A percentile compares a stretch with the other conserved stretches of the same genome.
Evolutionary conservation across 2,888 invertebrate species (phyloP).

Genomic region (Rhaphigaster nebulosa): DNA sequence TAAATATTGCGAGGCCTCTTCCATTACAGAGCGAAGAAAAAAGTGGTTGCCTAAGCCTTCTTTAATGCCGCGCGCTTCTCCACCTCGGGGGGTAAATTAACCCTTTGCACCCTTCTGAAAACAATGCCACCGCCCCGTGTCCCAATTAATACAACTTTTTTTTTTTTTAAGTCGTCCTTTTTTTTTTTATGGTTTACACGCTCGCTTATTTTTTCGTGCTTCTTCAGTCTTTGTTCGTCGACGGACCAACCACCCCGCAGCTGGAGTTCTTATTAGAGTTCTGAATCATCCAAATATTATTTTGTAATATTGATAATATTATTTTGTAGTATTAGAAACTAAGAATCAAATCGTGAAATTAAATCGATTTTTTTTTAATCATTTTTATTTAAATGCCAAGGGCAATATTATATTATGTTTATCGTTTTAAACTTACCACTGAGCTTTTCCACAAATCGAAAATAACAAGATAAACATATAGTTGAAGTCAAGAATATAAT

Average conservation of each 20-base stretch:
- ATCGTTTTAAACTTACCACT: too few species aligned
- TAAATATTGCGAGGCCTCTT: neutral
- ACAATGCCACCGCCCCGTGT: neutral
- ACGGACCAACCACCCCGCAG: neutral
- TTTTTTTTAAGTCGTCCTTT: slow-evolving; percentile 26
- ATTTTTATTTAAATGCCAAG: too few species aligned
- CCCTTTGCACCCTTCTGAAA: neutral
- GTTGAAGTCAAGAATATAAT: too few species aligned
- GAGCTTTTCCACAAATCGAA: too few species aligned
- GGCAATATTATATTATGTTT: too few species aligned
- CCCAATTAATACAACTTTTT: slow-evolving; percentile 47
- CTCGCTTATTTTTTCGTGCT: neutral
- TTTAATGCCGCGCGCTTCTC: neutral
- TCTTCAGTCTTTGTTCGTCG: neutral
- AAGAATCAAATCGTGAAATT: too few species aligned
- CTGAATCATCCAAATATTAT: too few species aligned
- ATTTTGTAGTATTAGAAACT: too few species aligned
- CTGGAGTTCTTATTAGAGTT: neutral
- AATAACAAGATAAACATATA: too few species aligned
- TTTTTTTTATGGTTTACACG: neutral
- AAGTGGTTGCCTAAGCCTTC: neutral
- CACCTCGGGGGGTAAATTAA: slow-evolving; percentile 24
- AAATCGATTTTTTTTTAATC: too few species aligned
- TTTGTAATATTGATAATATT: too few species aligned
- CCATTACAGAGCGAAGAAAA: slow-evolving; percentile 15